Base-by-base conservation (phyloP, 2,888 invertebrate species). In the Tiliacea citrago region DNA sequence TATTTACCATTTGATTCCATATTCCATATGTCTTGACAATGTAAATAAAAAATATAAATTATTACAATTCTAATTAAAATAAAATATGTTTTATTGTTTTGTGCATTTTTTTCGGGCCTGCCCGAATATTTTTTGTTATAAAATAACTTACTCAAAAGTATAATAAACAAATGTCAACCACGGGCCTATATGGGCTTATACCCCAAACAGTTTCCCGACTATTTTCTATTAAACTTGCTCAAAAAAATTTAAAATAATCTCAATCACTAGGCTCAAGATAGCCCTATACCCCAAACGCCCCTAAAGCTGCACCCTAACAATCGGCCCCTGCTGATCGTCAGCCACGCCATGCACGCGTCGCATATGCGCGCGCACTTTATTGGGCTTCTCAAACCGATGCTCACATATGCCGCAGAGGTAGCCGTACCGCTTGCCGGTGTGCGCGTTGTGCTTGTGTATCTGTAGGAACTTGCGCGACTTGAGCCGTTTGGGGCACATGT, bases 391-490 rank as follows among this genome's bases (percentile, higher is more conserved):
- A 88, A 96, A 96, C 68, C 95, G 91, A 73, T 95, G 95, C 72
- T 91, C 93, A 89, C 96, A 96, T 21, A 95, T 88, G 0, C 92
- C 88, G 80, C 96, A 96, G 24, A 96, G 90, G 80, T 96, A 95
- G 0, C 94, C 95, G 86, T 96, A 96, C 0, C 93, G 90, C 71
- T 92, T 92, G 77, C 96, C 96, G 0, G 95, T 96, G 90, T 96
- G 96, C 51, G 94, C 94, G 89, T 95, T 95, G 90, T 96, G 95
- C 57, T 94, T 95, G 91, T 96, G 96, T 4, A 96, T 96, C 81
- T 96, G 95, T 0, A 96, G 95, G 88, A 96, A 94, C 90, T 96
- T 96, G 87, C 93, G 92, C 55, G 96, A 96, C 81, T 95, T 95
- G 74, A 96, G 88, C 60, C 92, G 91, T 82, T 96, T 96, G 7